Conservation (phyloP, 2,888 invertebrate genomes). For the Girardia tigrina region DNA sequence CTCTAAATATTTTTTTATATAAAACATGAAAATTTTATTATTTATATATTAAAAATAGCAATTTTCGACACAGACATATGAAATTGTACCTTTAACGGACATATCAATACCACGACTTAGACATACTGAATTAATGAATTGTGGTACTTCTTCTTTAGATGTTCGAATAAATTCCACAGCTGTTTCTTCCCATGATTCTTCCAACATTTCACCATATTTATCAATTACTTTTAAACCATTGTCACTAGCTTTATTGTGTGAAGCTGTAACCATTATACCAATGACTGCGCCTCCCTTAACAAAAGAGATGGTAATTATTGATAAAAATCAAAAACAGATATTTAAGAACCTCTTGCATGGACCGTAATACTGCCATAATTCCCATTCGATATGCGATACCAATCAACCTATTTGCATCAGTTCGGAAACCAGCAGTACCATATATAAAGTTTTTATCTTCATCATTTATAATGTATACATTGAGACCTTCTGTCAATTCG, state of each 20-base stretch:
- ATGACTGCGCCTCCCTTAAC: conserved; percentile 47
- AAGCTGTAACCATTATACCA: conserved; percentile 95
- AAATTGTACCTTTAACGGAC: not conserved
- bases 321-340: not conserved
- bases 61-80: too few species aligned
- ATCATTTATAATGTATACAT: not conserved
- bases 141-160: not conserved
- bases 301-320: not conserved
- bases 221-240: conserved; percentile 92
- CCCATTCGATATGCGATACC: conserved; percentile 87
- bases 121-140: not conserved
- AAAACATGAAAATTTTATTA: too few species aligned
- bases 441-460: conserved; percentile 41
- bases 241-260: conserved; percentile 87
- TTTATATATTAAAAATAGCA: too few species aligned
- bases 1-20: too few species aligned
- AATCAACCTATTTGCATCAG: conserved; percentile 57
- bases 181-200: conserved; percentile 70
- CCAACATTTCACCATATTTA: conserved; percentile 88
- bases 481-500: not conserved
- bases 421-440: conserved; percentile 54
- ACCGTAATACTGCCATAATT: conserved; percentile 71
- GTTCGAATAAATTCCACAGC: conserved; percentile 28
- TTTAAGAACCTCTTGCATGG: conserved; percentile 52
- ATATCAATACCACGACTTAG: not conserved